A percentile compares a stretch with the other conserved stretches of the same genome.
Evolutionary conservation across 2,888 invertebrate species (phyloP).

Genomic region (Ectobius pallidus): DNA sequence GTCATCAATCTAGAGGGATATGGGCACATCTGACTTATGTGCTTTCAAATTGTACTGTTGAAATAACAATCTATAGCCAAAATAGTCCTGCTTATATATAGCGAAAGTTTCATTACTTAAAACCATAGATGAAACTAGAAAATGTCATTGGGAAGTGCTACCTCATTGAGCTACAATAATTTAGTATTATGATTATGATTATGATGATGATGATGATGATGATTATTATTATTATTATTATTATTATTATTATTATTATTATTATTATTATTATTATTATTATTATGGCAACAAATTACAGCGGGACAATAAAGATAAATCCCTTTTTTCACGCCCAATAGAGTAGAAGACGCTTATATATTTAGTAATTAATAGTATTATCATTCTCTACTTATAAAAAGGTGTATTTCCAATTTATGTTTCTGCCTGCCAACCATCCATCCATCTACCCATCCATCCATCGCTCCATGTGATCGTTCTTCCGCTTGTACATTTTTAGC

Average conservation of each 20-base stretch:
- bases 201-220: background rate
- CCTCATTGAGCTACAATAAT: background rate
- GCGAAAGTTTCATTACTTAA: background rate
- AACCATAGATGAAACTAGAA: background rate
- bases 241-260: constrained; percentile 14
- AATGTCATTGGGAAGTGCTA: background rate
- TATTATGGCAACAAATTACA: no score
- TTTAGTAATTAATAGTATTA: no score
- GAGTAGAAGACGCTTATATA: no score
- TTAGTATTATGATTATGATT: background rate
- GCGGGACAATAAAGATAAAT: no score
- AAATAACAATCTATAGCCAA: background rate
- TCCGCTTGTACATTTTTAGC: no score
- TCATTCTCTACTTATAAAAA: no score
- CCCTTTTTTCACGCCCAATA: no score
- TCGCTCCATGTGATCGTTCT: no score
- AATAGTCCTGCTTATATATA: background rate
- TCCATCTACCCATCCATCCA: no score
- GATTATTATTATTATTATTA: background rate
- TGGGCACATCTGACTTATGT: background rate
- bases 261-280: background rate
- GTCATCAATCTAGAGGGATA: no score
- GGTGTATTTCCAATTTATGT: no score
- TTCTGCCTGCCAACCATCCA: no score
- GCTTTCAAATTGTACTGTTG: background rate